A percentile compares a stretch with the other conserved stretches of the same genome.
phyloP scores from a whole-genome alignment of 1,140 invertebrate genomes.

The Calephelis virginiensis region DNA sequence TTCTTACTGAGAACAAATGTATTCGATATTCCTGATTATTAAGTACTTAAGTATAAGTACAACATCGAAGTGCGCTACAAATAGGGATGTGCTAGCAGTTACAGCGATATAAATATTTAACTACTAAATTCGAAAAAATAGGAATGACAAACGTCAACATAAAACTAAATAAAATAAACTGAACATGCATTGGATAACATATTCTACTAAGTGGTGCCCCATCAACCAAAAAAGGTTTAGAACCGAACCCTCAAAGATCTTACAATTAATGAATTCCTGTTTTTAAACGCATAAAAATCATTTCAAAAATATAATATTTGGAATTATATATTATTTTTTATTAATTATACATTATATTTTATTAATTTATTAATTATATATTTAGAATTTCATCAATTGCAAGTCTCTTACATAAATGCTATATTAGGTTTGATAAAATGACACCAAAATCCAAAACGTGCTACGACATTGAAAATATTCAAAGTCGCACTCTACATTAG shows the following conservation, averaged over 20 bases:
- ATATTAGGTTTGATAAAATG: constrained; percentile 16
- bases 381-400: constrained; percentile 15
- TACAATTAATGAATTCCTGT: constrained; percentile 10
- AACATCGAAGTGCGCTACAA: constrained; percentile 19
- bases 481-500: constrained; percentile 2
- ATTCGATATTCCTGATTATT: constrained; percentile 2
- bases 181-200: constrained; percentile 52
- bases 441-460: constrained; percentile 9
- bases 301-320: neutral
- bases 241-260: constrained; percentile 24
- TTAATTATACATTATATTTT: too few relatives aligned
- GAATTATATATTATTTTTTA: too few relatives aligned
- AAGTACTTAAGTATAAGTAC: constrained; percentile 29
- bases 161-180: constrained; percentile 43
- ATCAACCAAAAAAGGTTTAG: constrained; percentile 38
- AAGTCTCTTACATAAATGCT: constrained; percentile 17
- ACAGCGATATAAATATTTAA: constrained; percentile 37
- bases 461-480: constrained; percentile 11
- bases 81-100: constrained; percentile 28
- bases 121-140: constrained; percentile 61
- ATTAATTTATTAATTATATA: too few relatives aligned
- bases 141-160: constrained; percentile 56
- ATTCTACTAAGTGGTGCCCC: constrained; percentile 37
- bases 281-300: neutral
- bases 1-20: constrained; percentile 21